phyloP scores from a whole-genome alignment of 2,113 vertebrate species.

The Tachysurus fulvidraco region DNA sequence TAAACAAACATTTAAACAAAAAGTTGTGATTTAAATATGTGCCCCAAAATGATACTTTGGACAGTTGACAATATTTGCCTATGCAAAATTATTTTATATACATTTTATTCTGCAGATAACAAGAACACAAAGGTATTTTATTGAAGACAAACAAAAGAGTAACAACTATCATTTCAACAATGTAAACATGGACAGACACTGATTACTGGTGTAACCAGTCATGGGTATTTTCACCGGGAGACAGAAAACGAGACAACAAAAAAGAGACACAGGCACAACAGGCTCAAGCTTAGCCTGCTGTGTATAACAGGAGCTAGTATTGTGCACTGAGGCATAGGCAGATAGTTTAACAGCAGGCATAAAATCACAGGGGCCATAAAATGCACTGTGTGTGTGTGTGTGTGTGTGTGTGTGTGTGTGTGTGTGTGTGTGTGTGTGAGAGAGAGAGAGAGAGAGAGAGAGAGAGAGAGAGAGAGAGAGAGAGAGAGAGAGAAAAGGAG shows the following conservation, averaged over 20 bases:
- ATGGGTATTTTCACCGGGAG: background rate
- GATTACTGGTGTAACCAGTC: background rate
- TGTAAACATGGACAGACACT: background rate
- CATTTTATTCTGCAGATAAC: background rate
- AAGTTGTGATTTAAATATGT: background rate
- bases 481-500: slow-evolving; percentile 22
- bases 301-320: background rate
- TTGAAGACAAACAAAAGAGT: background rate
- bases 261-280: background rate
- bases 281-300: background rate
- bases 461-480: slow-evolving; percentile 31
- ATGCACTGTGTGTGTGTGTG: background rate
- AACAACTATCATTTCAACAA: background rate
- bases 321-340: background rate
- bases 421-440: slow-evolving; percentile 7
- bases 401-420: background rate
- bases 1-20: background rate
- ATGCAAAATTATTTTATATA: background rate
- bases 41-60: background rate
- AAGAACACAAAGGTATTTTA: background rate
- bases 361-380: background rate
- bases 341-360: background rate
- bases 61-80: background rate
- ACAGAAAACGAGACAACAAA: background rate
- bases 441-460: background rate